Base-by-base conservation (phyloP, 2,888 invertebrate genomes). In the Arrhopalites spinosus region DNA sequence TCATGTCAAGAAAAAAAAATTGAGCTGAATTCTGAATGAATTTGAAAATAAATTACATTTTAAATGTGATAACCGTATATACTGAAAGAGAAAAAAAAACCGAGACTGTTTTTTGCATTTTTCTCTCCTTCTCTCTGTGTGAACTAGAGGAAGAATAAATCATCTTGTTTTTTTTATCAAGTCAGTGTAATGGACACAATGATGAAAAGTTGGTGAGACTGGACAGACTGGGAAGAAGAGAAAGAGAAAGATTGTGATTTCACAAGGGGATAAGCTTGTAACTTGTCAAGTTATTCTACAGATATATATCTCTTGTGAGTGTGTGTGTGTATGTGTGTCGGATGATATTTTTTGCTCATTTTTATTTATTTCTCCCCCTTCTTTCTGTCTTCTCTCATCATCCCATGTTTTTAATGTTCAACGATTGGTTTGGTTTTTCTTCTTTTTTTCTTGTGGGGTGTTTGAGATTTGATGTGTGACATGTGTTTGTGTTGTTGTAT, bases 401-500 rank as follows among this genome's bases (percentile, higher is more conserved):
- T 64, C 36, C 29, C 64, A 20, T 20, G 30, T 2, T 64, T 36
- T 36, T 29, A 29, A 13, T 20, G 15, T 23, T 27, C 27, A 23
- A 8, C 20, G 2, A 30, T 29, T 53, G 53, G 2, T 3, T n/a
- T 53, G 53, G 15, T 23, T n/a, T n/a, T 8, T n/a, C 8, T 53
- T n/a, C 20, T 20, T n/a, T n/a, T 50, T 50, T 2, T 50, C 15
- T 17, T 13, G 8, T 50, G 50, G 15, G 17, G 15, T 15, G n/a
- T n/a, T n/a, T n/a, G n/a, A n/a, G n/a, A 17, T 56, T 43, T 71
- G 71, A 71, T 13, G 59, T 61, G 71, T 71, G 53, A 73, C 64
- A 73, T 66, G 74, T 74, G 74, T 74, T 74, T 66, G 59, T 71
- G 59, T 36, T 2, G 53, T n/a, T 67, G 30, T 66, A 8, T 3